Evolutionary conservation across 1,140 invertebrate genomes (phyloP).

Genomic region (Helicoverpa zea): DNA sequence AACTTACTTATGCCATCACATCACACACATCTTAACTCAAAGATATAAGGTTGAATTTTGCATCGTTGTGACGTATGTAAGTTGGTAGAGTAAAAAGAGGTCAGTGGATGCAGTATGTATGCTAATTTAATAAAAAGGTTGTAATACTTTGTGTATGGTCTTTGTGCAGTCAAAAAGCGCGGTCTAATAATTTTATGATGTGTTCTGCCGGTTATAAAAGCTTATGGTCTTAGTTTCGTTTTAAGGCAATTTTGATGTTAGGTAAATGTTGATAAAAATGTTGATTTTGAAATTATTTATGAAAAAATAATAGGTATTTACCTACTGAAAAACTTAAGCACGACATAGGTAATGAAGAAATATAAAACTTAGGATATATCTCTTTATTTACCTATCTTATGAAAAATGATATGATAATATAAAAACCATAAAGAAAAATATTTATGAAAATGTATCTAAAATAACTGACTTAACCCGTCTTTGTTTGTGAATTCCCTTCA

Average conservation of each 20-base stretch:
- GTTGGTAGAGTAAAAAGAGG: constrained; percentile 33
- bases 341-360: too few relatives aligned
- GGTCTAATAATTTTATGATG: constrained; percentile 43
- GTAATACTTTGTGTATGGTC: constrained; percentile 12
- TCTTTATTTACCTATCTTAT: too few relatives aligned
- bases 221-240: neutral
- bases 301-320: too few relatives aligned
- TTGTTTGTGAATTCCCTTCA: too few relatives aligned
- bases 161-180: constrained; percentile 27
- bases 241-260: neutral
- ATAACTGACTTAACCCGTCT: too few relatives aligned
- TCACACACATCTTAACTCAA: neutral
- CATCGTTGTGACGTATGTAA: neutral
- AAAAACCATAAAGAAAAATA: too few relatives aligned
- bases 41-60: neutral
- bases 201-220: neutral
- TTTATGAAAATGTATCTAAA: too few relatives aligned
- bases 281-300: too few relatives aligned
- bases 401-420: too few relatives aligned
- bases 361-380: too few relatives aligned
- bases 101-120: constrained; percentile 60
- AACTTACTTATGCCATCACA: neutral
- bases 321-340: too few relatives aligned
- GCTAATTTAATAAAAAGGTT: constrained; percentile 67
- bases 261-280: too few relatives aligned